Evolutionary conservation across 2,797 vertebrate species (phyloP).

Genomic region (Premnoplex brunnescens): DNA sequence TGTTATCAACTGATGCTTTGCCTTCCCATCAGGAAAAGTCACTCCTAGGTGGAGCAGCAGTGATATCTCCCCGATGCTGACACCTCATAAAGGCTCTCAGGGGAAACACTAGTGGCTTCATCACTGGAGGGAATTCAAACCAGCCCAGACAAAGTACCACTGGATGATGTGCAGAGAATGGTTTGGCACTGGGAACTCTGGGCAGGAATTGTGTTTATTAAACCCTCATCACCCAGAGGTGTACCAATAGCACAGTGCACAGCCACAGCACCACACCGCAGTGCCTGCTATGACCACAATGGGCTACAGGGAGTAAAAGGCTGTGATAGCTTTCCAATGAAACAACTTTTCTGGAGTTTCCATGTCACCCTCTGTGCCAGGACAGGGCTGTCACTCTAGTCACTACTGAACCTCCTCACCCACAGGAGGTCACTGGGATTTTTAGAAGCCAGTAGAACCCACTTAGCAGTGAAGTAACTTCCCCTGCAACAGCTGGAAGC

Average conservation of each 20-base stretch:
- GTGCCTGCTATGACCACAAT: background rate
- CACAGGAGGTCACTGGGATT: background rate
- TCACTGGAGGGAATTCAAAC: background rate
- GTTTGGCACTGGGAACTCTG: background rate
- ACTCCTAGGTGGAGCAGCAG: conserved; percentile 6
- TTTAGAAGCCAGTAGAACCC: background rate
- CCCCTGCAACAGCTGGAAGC: background rate
- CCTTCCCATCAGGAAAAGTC: conserved; percentile 32
- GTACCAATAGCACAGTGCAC: background rate
- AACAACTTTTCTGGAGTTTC: background rate
- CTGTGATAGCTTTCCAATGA: background rate
- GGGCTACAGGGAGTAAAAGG: background rate
- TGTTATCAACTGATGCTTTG: background rate
- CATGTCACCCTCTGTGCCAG: background rate
- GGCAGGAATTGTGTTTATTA: background rate
- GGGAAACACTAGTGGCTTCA: background rate
- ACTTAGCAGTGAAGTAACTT: rapidly evolving
- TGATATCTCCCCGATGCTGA: background rate
- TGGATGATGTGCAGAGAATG: background rate
- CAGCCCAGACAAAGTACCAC: background rate
- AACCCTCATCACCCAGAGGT: background rate
- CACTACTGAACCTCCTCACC: background rate
- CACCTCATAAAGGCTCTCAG: conserved; percentile 17
- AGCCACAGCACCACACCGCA: background rate
- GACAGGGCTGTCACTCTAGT: background rate